Evolutionary conservation across 1,140 invertebrate genomes (phyloP), one percentile per base, ranked within the genome.

Genomic region (Euschistus heros): DNA sequence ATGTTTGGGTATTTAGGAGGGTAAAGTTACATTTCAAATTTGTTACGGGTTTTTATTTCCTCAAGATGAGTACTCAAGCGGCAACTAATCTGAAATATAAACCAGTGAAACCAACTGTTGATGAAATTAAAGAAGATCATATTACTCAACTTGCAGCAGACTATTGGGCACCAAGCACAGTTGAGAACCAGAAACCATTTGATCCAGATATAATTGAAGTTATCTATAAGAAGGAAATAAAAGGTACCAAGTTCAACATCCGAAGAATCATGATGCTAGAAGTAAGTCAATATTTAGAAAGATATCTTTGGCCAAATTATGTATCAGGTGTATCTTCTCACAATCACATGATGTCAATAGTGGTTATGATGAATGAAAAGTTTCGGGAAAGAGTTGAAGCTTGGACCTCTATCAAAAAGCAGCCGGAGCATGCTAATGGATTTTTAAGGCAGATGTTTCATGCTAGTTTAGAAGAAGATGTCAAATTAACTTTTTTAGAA

Each of bases 341-440:
- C 68, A 83, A 85, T 2, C 92, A 97, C 75, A 84, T 96, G 67
- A 86, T 99, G 84, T 97, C 94, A 0, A 95, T 99, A 68, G 88
- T 97, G 37, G 86, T 92, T 0, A 96, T 99, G 89, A 84, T 98
- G 14, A 99, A 99, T 82, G 96, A 99, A 73, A 99, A 99, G 74
- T 97, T 98, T 73, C 79, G 95, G 17, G 97, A 99, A 78, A 79
- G 95, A 69, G 92, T 98, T 15, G 88, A 90, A 67, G 92, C 94
- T n/a, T 99, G 96, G 96, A 65, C 84, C 82, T 82, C 85, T 17
- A 95, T 99, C 71, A 83, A 89, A 66, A 86, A 87, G 69, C 78
- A 84, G 42, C 84, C 89, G 0, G 82, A 86, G 0, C 81, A 96
- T 65, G 98, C 98, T 77, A 76, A 85, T 0, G 81, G 80, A 2